These are phyloP conservation scores for Tolmerus cingulatus DNA, from an alignment of 2,888 invertebrate genomes.

Conservation along the genomic window DNA sequence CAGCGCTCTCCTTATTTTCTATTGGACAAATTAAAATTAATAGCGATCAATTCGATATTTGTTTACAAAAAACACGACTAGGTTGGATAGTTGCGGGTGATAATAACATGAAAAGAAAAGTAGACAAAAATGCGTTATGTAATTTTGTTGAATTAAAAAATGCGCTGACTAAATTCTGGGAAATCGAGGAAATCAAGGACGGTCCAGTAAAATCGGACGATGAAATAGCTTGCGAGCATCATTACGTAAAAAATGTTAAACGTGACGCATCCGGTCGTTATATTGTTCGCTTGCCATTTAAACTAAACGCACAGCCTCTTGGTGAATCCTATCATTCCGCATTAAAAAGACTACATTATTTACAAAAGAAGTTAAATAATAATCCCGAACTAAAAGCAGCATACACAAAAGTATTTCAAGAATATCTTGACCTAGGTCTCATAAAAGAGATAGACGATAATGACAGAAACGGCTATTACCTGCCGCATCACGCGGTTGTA, in stretches of 20 bases:
- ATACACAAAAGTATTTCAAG: not conserved
- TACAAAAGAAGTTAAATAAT: no score
- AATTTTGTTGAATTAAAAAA: not conserved
- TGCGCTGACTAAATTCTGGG: not conserved
- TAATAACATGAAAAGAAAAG: not conserved
- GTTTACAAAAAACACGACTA: no score
- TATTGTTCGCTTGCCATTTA: constrained; percentile 1
- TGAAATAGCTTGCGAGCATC: constrained; percentile 7
- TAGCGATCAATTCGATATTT: no score
- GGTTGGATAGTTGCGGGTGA: not conserved
- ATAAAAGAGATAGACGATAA: not conserved
- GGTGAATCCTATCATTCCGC: not conserved
- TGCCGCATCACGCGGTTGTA: constrained; percentile 38
- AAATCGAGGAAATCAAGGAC: not conserved
- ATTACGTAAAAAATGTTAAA: not conserved
- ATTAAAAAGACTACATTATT: not conserved
- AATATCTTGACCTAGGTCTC: not conserved
- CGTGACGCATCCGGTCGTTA: not conserved
- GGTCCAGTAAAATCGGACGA: not conserved
- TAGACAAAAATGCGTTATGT: not conserved
- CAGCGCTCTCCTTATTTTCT: no score
- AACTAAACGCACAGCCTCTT: not conserved
- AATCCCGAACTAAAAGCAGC: not conserved
- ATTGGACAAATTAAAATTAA: no score
- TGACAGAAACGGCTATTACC: not conserved